phyloP scores from a whole-genome alignment of 2,888 invertebrate species.

The Teinopalpus imperialis region DNA sequence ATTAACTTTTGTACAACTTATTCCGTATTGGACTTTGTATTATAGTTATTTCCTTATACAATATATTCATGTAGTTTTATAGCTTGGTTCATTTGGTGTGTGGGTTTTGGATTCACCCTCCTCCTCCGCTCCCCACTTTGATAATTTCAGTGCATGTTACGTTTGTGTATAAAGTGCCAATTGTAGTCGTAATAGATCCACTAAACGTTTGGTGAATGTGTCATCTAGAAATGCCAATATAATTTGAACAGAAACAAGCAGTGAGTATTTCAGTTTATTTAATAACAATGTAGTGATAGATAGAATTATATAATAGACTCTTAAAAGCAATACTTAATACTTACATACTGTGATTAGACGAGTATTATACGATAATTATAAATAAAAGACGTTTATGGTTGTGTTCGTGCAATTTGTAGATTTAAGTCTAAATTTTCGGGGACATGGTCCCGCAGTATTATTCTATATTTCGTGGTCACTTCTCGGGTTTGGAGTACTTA shows the following conservation, averaged over 20 bases:
- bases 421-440: constrained; percentile 54
- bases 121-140: background rate
- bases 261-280: constrained; percentile 2
- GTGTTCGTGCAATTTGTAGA: constrained; percentile 79
- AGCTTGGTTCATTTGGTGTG: constrained; percentile 4
- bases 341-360: constrained; percentile 66
- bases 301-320: constrained; percentile 37
- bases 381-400: constrained; percentile 74
- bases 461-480: constrained; percentile 26
- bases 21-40: background rate
- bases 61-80: constrained; percentile 1
- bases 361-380: constrained; percentile 53
- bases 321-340: constrained; percentile 66
- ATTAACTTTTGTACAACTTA: background rate
- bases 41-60: constrained; percentile 1
- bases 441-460: constrained; percentile 55
- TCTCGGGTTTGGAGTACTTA: constrained; percentile 15
- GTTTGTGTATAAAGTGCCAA: constrained; percentile 14
- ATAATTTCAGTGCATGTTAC: constrained; percentile 5
- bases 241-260: background rate
- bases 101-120: constrained; percentile 1
- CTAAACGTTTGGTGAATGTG: background rate
- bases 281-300: constrained; percentile 33
- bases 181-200: background rate
- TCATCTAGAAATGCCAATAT: background rate